Evolutionary conservation across 2,113 vertebrate genomes (phyloP).

Genomic region (Natator depressus): DNA sequence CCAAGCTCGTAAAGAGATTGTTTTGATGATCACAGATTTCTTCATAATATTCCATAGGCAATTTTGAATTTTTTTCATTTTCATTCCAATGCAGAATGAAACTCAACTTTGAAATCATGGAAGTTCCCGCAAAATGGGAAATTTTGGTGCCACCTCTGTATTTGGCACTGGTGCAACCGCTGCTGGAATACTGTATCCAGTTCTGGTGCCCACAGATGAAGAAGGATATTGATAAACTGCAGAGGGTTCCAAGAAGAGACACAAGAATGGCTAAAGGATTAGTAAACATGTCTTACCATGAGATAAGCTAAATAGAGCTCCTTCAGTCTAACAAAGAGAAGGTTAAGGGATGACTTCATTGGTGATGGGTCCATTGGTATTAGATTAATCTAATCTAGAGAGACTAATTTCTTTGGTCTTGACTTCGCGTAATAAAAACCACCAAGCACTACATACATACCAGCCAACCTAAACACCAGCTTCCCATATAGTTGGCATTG

Average conservation of each 20-base stretch:
- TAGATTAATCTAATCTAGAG: not conserved
- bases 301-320: not conserved
- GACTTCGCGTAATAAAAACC: not conserved
- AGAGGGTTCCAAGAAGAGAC: not conserved
- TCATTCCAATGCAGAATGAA: not conserved
- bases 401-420: not conserved
- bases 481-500: fast-evolving
- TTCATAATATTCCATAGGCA: not conserved
- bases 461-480: not conserved
- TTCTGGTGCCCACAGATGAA: too few species aligned
- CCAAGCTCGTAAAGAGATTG: not conserved
- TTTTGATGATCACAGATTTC: not conserved
- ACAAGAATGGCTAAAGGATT: not conserved
- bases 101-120: not conserved
- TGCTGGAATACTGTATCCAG: not conserved
- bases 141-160: not conserved
- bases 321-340: not conserved
- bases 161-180: not conserved
- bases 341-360: not conserved
- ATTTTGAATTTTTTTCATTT: not conserved
- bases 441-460: not conserved
- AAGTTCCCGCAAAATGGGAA: not conserved
- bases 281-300: not conserved
- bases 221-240: not conserved
- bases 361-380: not conserved